phyloP scores from a whole-genome alignment of 2,888 invertebrate species.

The Mycalesis mineus region DNA sequence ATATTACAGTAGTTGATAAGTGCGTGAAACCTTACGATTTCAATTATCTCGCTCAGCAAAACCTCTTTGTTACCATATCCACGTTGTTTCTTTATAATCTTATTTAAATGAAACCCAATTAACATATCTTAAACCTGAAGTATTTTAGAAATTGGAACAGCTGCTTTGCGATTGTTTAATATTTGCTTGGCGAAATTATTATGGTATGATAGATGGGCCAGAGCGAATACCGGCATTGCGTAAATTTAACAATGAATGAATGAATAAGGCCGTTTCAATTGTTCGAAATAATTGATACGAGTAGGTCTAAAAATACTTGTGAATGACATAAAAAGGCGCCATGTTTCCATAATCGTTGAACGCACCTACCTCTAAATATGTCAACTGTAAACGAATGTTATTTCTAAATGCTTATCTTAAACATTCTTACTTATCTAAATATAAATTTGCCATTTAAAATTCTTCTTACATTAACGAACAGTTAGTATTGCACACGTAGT shows the following conservation, averaged over 20 bases:
- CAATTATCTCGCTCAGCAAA: conserved; percentile 7
- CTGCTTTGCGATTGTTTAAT: conserved; percentile 22
- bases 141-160: neutral
- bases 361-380: neutral
- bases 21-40: conserved; percentile 19
- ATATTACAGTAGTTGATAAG: conserved; percentile 7
- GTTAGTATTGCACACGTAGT: no score
- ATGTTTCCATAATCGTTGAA: neutral
- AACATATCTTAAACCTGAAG: neutral
- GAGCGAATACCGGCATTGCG: conserved; percentile 26
- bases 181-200: conserved; percentile 18
- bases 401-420: no score
- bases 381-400: no score
- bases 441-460: neutral
- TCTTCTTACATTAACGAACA: no score
- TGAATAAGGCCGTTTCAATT: neutral
- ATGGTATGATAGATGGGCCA: conserved; percentile 5
- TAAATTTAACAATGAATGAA: conserved; percentile 13
- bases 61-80: neutral
- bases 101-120: neutral
- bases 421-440: no score
- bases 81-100: neutral
- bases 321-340: conserved; percentile 1
- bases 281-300: neutral
- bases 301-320: neutral